Evolutionary conservation across 1,140 invertebrate genomes (phyloP).

Genomic region (Cydia fagiglandana): DNA sequence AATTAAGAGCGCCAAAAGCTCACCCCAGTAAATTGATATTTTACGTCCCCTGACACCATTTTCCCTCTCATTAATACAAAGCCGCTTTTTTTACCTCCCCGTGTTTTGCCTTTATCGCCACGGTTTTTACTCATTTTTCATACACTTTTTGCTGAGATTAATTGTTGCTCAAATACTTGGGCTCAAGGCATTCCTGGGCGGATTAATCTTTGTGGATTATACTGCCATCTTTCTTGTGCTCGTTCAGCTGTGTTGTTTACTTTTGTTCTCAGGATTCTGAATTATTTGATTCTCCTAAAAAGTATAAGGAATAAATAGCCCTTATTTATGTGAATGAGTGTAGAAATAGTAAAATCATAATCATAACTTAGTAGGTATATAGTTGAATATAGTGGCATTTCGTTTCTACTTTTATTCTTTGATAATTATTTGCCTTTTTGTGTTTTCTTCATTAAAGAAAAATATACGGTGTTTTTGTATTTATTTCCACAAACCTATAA

Average conservation of each 20-base stretch:
- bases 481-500: no score
- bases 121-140: slow-evolving; percentile 27
- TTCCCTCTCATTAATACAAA: slow-evolving; percentile 48
- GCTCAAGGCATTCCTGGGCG: slow-evolving; percentile 8
- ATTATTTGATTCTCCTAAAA: not conserved
- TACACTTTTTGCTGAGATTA: slow-evolving; percentile 39
- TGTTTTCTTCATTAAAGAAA: no score
- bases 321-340: no score
- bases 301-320: no score
- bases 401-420: no score
- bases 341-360: no score
- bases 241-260: not conserved
- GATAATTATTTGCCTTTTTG: no score
- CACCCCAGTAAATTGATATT: slow-evolving; percentile 50
- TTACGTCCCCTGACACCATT: slow-evolving; percentile 48
- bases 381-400: no score
- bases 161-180: slow-evolving; percentile 26
- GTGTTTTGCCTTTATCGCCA: slow-evolving; percentile 35
- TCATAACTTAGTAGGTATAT: no score
- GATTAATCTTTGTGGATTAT: slow-evolving; percentile 23
- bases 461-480: no score
- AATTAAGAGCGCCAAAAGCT: slow-evolving; percentile 4
- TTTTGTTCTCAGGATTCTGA: not conserved
- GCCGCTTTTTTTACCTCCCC: slow-evolving; percentile 35
- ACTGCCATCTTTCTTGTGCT: slow-evolving; percentile 1